Evolutionary conservation across 2,797 vertebrate species (phyloP).

Genomic region (Tamandua tetradactyla): DNA sequence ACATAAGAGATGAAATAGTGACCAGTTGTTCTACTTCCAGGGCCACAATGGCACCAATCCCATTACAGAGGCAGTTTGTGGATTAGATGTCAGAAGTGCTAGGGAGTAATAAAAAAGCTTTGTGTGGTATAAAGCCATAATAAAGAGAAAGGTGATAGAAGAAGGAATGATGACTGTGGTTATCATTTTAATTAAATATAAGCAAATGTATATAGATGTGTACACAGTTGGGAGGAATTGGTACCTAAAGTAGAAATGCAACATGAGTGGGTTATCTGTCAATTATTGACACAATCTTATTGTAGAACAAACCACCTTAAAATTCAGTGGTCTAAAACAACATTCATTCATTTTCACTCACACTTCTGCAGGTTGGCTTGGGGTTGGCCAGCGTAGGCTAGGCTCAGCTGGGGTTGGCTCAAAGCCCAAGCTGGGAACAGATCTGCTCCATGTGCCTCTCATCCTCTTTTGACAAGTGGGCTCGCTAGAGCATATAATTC

Average conservation of each 20-base stretch:
- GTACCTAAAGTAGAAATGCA: neutral
- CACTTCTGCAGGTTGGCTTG: neutral
- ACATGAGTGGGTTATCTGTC: neutral
- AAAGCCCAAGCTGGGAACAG: neutral
- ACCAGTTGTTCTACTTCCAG: neutral
- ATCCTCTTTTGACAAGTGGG: neutral
- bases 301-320: conserved; percentile 52
- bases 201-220: neutral
- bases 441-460: neutral
- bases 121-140: neutral
- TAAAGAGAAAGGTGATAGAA: neutral
- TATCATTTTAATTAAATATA: conserved; percentile 30
- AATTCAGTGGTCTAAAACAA: conserved; percentile 18
- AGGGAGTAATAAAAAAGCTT: neutral
- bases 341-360: conserved; percentile 12
- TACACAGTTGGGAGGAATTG: neutral
- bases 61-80: neutral
- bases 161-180: neutral
- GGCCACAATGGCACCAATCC: neutral
- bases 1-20: neutral
- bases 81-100: neutral
- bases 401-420: conserved; percentile 30
- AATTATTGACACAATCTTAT: neutral
- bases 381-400: neutral
- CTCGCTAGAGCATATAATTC: neutral